Evolutionary conservation across 1,140 invertebrate genomes (phyloP).

Genomic region (Myzus persicae): DNA sequence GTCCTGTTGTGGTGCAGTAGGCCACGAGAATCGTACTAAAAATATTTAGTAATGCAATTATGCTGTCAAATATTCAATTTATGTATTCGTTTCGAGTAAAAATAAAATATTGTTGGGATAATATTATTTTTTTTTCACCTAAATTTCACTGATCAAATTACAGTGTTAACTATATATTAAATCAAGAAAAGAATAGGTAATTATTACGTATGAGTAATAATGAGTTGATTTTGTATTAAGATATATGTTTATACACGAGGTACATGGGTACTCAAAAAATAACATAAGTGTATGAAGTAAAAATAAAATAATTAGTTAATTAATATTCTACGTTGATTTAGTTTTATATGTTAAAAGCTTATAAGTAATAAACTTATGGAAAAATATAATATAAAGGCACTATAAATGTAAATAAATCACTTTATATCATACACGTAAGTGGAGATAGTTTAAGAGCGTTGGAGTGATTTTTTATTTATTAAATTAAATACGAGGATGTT

Average conservation of each 20-base stretch:
- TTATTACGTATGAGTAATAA: neutral
- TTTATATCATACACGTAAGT: neutral
- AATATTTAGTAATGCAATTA: neutral
- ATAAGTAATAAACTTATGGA: neutral
- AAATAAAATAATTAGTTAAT: neutral
- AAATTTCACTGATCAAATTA: neutral
- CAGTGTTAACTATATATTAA: neutral
- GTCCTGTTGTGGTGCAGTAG: neutral
- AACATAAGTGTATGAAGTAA: neutral
- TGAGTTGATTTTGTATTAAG: neutral
- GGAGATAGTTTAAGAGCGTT: neutral
- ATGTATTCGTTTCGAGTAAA: neutral
- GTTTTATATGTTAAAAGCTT: neutral
- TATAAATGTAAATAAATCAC: slow-evolving; percentile 20
- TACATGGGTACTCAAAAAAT: neutral
- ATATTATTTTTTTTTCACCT: neutral
- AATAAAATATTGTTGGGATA: neutral
- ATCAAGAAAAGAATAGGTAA: neutral
- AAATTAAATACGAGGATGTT: neutral
- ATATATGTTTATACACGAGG: neutral
- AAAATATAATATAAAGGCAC: neutral
- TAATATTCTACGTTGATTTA: neutral
- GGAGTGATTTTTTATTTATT: neutral
- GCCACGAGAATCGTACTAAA: neutral
- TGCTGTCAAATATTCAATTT: neutral